Evolutionary conservation across 2,888 invertebrate genomes (phyloP), one percentile per base, ranked within the genome.

Genomic region (Laothoe populi): DNA sequence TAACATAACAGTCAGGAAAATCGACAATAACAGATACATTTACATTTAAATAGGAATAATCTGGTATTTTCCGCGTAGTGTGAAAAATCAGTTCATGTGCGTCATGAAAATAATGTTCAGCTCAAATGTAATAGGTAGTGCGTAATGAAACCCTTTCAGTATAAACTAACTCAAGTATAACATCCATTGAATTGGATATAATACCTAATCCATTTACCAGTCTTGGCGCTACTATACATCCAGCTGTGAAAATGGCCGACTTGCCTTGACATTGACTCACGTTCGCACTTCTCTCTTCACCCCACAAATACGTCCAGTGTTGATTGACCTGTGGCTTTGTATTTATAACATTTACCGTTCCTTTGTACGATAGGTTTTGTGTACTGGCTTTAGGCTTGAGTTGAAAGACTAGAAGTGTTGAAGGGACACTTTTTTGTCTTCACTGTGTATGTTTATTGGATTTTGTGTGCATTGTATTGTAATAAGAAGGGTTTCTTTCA

Each of bases 211-310:
- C 35, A 53, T 21, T 53, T 53, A 35, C 31, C 31, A 35, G 26
- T 19, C 16, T 53, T 19, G 53, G 19, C 35, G 31, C 19, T 35
- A 19, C 53, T 31, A n/a, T 35, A 53, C 31, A 31, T 49, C 53
- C 16, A 19, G n/a, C 31, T 53, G 31, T 31, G 19, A 53, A 31
- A 53, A 53, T 35, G 53, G 4, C 31, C 53, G 53, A 53, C 35
- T 53, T 53, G 53, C 53, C 53, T 53, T 53, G 53, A 53, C 53
- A 53, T 53, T 53, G 53, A 35, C 53, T 35, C 19, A 19, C 53
- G 53, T 35, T 31, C 35, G 53, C 19, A 53, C 35, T 53, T 53
- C 53, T 19, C 53, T 19, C 53, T 19, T 35, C 35, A 11, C 31
- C 35, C 31, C 19, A 11, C 19, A 31, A 53, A 53, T 11, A 11